A percentile compares a stretch with the other conserved stretches of the same genome.
Evolutionary conservation across 2,113 vertebrate genomes (phyloP).

Genomic region (Myotis yumanensis): DNA sequence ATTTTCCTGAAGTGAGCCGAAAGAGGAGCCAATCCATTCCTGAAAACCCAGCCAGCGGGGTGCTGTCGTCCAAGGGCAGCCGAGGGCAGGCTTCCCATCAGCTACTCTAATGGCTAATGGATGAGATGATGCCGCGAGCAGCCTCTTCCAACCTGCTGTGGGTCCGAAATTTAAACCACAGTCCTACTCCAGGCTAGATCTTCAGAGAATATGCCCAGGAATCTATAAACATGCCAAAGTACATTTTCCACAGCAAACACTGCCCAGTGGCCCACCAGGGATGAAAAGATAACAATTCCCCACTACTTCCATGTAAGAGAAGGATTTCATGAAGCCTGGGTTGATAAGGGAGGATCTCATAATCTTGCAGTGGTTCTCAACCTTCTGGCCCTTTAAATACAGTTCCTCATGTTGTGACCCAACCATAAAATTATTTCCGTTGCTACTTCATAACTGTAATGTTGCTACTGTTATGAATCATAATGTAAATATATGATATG

Average conservation of each 20-base stretch:
- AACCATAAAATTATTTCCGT: too few species aligned
- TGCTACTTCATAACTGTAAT: too few species aligned
- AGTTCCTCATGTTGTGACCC: too few species aligned
- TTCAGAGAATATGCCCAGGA: conserved; percentile 24
- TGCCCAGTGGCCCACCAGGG: not conserved
- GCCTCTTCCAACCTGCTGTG: not conserved
- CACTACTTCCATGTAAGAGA: not conserved
- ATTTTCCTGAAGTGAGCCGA: conserved; percentile 54
- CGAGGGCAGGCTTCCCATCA: not conserved
- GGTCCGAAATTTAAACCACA: conserved; percentile 44
- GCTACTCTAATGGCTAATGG: not conserved
- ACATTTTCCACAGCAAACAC: not conserved
- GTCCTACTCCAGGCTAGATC: not conserved
- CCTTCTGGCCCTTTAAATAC: too few species aligned
- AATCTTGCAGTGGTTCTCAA: not conserved
- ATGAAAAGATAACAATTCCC: not conserved
- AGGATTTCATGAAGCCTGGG: conserved; percentile 27
- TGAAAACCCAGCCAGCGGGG: conserved; percentile 39
- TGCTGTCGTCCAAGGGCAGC: not conserved
- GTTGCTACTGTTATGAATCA: too few species aligned
- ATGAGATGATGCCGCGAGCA: not conserved
- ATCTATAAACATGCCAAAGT: not conserved
- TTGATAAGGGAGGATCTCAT: not conserved
- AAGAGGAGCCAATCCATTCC: conserved; percentile 45
- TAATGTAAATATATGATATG: too few species aligned